These are phyloP conservation scores for Esox masquinongy DNA, from an alignment of 2,797 vertebrate species.

Conservation along the genomic window DNA sequence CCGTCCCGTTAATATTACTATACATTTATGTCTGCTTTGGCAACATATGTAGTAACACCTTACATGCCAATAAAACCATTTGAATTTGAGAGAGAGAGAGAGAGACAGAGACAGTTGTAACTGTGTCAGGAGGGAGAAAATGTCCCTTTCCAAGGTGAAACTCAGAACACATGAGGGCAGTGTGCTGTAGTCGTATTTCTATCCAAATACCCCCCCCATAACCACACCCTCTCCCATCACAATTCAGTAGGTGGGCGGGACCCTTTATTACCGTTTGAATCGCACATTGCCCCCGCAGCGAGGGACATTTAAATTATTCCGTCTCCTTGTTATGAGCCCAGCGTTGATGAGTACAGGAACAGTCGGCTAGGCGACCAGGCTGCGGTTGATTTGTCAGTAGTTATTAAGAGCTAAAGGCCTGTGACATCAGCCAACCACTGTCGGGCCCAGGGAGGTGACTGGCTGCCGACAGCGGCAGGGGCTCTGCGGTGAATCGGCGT, in stretches of 20 bases:
- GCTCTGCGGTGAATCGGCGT: background rate
- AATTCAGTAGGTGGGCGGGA: too few species aligned
- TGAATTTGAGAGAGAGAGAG: too few species aligned
- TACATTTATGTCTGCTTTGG: too few species aligned
- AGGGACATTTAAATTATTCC: background rate
- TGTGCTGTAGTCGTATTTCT: background rate
- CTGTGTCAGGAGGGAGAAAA: conserved; percentile 6
- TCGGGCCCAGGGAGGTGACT: conserved; percentile 15
- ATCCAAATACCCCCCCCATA: too few species aligned
- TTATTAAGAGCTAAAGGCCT: background rate
- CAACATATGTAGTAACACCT: too few species aligned
- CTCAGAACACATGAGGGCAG: background rate
- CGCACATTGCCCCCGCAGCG: too few species aligned
- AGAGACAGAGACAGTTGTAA: too few species aligned
- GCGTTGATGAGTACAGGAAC: background rate
- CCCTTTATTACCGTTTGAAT: too few species aligned
- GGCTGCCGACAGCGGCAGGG: conserved; percentile 5
- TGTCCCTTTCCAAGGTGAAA: conserved; percentile 15
- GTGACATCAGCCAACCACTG: conserved; percentile 5
- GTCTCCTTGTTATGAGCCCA: background rate
- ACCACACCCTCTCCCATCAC: too few species aligned
- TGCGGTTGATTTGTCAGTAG: conserved; percentile 8
- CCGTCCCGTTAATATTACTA: too few species aligned
- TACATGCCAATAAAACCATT: too few species aligned
- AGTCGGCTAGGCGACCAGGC: background rate